Evolutionary conservation across 2,797 vertebrate genomes (phyloP), one percentile per base, ranked within the genome.

Genomic region (Choloepus didactylus): DNA sequence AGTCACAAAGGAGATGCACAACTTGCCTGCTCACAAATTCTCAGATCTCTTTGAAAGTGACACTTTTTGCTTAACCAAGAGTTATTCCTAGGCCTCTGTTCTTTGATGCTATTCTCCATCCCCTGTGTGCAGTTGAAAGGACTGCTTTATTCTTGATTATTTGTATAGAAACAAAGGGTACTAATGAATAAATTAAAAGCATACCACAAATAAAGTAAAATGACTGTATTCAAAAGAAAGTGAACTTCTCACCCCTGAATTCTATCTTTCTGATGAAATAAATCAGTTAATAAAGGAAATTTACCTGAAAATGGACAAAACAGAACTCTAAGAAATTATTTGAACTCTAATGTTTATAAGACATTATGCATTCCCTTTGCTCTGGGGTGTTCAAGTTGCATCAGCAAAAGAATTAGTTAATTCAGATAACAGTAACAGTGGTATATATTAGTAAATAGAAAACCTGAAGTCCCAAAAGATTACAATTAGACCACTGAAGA

Each of bases 321-420:
- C 16, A 51, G 25, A 59, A 69, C 19, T 1, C n/a, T 86, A 56
- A 18, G 96, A 90, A 97, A 69, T 89, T 88, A 29, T 67, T 90
- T 96, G 60, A 94, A 31, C 1, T 60, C 31, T 25, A 87, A 25
- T 92, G n/a, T 75, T 82, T 93, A 94, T 76, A 1, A 51, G 49
- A 59, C 0, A 0, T 79, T 86, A 31, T 6, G 0, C 19, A 35
- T 89, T 85, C 2, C 0, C 9, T 86, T 88, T 96, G 23, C 59
- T 96, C 38, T 86, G 59, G 19, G 27, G 64, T 92, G 27, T 25
- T 93, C 84, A 85, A 54, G 82, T 77, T 92, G 11, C 0, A 2
- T 91, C 29, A 95, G 56, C 66, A 91, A 75, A 89, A 54, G 60
- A 56, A 97, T 95, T 80, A 98, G 97, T 97, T 96, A 96, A 96